Conservation (phyloP, 2,888 invertebrate genomes). For the Drosophila robusta region DNA sequence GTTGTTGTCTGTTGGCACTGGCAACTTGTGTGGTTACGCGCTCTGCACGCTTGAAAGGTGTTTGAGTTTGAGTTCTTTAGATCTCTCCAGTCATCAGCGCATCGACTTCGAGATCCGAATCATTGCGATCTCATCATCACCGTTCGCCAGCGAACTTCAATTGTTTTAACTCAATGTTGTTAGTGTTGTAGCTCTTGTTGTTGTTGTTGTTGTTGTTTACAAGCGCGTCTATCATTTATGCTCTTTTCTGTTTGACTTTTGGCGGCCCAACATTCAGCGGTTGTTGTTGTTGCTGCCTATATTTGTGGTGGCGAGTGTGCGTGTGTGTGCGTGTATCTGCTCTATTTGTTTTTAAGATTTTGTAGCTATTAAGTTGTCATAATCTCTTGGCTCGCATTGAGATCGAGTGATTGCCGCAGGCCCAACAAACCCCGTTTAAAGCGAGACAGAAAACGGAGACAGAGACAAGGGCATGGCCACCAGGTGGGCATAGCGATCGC, state of each 20-base stretch:
- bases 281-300: constrained; percentile 50
- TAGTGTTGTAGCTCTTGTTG: constrained; percentile 11
- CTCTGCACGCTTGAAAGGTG: constrained; percentile 75
- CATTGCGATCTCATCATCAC: constrained; percentile 69
- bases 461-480: constrained; percentile 49
- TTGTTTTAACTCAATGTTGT: constrained; percentile 58
- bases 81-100: constrained; percentile 76
- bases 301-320: constrained; percentile 10
- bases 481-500: constrained; percentile 34
- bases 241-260: constrained; percentile 59
- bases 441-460: constrained; percentile 4
- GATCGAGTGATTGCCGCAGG: constrained; percentile 66
- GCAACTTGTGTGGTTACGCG: constrained; percentile 78
- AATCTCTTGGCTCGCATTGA: constrained; percentile 62
- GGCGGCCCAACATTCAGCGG: constrained; percentile 47
- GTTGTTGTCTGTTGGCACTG: constrained; percentile 62
- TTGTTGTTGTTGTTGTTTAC: constrained; percentile 50
- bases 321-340: constrained; percentile 54
- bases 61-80: constrained; percentile 79
- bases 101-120: constrained; percentile 61
- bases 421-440: constrained; percentile 14
- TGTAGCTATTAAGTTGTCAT: constrained; percentile 77
- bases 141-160: constrained; percentile 64
- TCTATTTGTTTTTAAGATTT: constrained; percentile 72
- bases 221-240: constrained; percentile 71